Conservation (phyloP, 2,888 invertebrate species). For the Lacanobia oleracea region DNA sequence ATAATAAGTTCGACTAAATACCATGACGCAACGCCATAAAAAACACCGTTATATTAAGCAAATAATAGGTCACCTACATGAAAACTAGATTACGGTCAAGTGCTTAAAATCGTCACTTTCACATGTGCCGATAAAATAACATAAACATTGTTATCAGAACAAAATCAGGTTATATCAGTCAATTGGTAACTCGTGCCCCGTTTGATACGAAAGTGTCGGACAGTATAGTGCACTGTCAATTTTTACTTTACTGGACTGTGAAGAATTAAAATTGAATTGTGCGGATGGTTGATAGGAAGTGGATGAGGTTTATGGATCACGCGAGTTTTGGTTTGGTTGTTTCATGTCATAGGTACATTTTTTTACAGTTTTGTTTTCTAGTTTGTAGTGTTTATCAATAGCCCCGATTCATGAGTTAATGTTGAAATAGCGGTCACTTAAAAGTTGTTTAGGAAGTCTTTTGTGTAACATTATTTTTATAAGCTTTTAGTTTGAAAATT, state of each 20-base stretch:
- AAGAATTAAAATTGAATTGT: conserved; percentile 45
- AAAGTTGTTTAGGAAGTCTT: background rate
- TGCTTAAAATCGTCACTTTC: conserved; percentile 72
- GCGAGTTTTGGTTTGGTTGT: conserved; percentile 8
- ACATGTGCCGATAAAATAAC: conserved; percentile 56
- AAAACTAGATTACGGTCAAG: conserved; percentile 76
- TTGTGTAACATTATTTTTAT: background rate
- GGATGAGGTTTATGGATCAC: conserved; percentile 33
- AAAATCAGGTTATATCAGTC: conserved; percentile 74
- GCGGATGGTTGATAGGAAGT: conserved; percentile 10
- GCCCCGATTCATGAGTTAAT: background rate
- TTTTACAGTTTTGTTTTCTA: background rate
- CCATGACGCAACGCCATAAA: conserved; percentile 10
- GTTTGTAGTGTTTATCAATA: background rate
- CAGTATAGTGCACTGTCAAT: conserved; percentile 35
- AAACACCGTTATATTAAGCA: background rate
- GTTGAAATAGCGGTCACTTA: no score
- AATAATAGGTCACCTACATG: conserved; percentile 60
- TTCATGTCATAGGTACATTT: background rate
- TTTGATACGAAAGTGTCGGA: conserved; percentile 32
- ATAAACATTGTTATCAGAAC: conserved; percentile 62
- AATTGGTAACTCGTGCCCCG: conserved; percentile 60
- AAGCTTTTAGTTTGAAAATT: background rate
- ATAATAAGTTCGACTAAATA: background rate
- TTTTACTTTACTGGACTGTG: conserved; percentile 34